Evolutionary conservation across 2,888 invertebrate genomes (phyloP).

Genomic region (Eucera pruinosa): DNA sequence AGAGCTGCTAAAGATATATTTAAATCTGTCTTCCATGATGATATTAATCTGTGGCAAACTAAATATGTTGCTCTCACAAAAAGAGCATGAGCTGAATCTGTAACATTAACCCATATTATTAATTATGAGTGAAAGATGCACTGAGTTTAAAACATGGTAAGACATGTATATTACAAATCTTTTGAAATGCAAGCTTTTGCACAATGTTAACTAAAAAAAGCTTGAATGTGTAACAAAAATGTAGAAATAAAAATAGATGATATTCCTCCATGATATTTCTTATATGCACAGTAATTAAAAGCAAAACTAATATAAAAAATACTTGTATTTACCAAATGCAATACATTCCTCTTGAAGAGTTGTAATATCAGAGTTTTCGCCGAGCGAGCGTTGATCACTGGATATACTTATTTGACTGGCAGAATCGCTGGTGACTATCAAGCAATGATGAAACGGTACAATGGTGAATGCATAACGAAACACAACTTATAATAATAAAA

Average conservation of each 20-base stretch:
- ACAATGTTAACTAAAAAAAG: constrained; percentile 33
- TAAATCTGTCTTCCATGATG: constrained; percentile 97
- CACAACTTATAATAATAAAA: constrained; percentile 78
- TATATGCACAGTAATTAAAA: constrained; percentile 44
- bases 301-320: constrained; percentile 61
- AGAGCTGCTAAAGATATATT: constrained; percentile 97
- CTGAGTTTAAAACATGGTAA: neutral
- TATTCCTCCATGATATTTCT: constrained; percentile 37
- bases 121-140: neutral
- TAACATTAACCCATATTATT: constrained; percentile 62
- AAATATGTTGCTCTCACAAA: constrained; percentile 97
- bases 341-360: constrained; percentile 83
- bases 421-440: constrained; percentile 83
- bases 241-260: constrained; percentile 56
- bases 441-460: constrained; percentile 81
- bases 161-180: constrained; percentile 15
- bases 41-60: constrained; percentile 97
- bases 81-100: constrained; percentile 94
- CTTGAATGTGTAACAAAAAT: constrained; percentile 41
- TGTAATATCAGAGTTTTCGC: constrained; percentile 82
- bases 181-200: constrained; percentile 50
- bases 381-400: constrained; percentile 83
- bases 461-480: constrained; percentile 80
- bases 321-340: constrained; percentile 82
- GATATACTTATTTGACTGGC: constrained; percentile 84